Conservation (phyloP, 2,888 invertebrate genomes). For the Pterostichus madidus region DNA sequence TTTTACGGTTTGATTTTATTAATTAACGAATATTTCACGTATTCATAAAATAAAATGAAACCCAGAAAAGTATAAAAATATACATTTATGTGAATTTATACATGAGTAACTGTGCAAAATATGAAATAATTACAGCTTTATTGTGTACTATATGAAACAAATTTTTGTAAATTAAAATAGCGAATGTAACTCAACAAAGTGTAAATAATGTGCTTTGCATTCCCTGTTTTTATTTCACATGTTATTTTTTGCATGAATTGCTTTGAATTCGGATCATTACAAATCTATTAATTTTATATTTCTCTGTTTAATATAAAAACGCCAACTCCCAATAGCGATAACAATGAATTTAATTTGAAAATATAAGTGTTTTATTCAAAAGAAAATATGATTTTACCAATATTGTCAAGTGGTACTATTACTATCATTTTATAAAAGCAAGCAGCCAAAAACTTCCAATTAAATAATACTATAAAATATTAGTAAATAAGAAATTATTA, state of each 20-base stretch:
- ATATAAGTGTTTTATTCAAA: constrained; percentile 9
- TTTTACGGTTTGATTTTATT: constrained; percentile 49
- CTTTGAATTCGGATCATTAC: constrained; percentile 50
- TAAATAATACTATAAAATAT: too few relatives aligned
- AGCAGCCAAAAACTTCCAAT: too few relatives aligned
- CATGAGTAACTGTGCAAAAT: constrained; percentile 61
- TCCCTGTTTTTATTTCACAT: constrained; percentile 50
- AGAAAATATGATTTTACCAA: constrained; percentile 37
- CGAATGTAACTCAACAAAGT: constrained; percentile 57
- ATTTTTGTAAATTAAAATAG: constrained; percentile 58
- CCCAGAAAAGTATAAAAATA: constrained; percentile 55
- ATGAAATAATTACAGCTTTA: constrained; percentile 60
- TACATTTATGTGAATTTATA: constrained; percentile 60
- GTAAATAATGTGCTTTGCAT: constrained; percentile 55
- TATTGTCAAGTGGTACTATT: not conserved
- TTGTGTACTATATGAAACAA: constrained; percentile 55
- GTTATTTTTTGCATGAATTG: constrained; percentile 55
- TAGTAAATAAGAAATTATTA: too few relatives aligned
- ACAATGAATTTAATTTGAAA: not conserved
- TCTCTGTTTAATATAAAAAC: constrained; percentile 23
- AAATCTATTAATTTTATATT: constrained; percentile 57
- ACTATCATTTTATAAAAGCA: too few relatives aligned
- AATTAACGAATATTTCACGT: constrained; percentile 43
- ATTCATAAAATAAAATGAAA: constrained; percentile 54
- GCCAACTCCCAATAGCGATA: not conserved